Base-by-base conservation (phyloP, 2,797 vertebrate genomes). In the Agapornis canus region DNA sequence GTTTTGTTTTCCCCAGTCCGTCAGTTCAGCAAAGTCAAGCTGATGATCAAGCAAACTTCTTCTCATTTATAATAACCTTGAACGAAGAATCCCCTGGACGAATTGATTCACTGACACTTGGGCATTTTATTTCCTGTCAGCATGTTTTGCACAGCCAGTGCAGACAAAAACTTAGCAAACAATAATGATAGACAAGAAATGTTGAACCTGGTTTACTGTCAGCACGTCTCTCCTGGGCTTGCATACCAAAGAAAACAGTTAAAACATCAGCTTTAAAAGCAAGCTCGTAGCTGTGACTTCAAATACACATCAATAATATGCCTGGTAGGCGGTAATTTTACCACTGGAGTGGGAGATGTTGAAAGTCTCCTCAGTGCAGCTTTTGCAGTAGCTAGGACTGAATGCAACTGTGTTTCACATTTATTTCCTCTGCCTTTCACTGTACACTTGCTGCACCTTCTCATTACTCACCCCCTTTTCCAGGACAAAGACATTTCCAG, bases 241-340 rank as follows among this genome's bases (percentile, higher is more conserved):
- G n/a, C 21, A 49, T 61, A 81, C 42, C 26, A 32, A 57, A 81
- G 32, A 63, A 82, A 86, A 79, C 1, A 75, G 68, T 83, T 92
- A 57, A 78, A 91, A 92, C 57, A 75, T 65, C 61, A 75, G n/a
- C 43, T 82, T 87, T 64, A 71, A 72, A 92, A n/a, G 39, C 86
- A 91, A 89, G 78, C 27, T 68, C 49, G 57, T 68, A 89, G 61
- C 81, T 95, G 21, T 59, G 75, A 71, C 65, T 95, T 86, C 32
- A 72, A 94, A 89, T 68, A 81, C 79, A 91, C 79, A 68, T 72
- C 94, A 95, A 95, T 86, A 95, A 89, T 65, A 59, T 27, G 12
- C 7, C 0, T 4, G 82, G 90, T 89, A 75, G 92, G 90, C 0
- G 8, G 75, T 12, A 77, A 87, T 94, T 95, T 81, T 75, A 77